Conservation (phyloP, 2,113 vertebrate species). For the Puffinus mauretanicus region DNA sequence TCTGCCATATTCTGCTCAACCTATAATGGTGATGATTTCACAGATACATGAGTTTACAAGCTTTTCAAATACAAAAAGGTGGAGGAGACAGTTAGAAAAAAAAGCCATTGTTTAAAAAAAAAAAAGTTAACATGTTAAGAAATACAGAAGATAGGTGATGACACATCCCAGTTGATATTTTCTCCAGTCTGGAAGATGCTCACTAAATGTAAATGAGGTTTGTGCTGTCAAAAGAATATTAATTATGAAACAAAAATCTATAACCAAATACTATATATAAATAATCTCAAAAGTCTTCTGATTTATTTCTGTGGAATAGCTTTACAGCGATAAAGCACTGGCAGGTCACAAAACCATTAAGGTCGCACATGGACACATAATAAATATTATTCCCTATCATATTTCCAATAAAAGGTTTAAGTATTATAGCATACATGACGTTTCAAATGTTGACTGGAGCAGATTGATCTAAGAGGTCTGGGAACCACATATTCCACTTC, state of each 20-base stretch:
- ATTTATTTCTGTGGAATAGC: neutral
- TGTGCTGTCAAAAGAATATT: neutral
- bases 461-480: neutral
- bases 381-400: neutral
- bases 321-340: neutral
- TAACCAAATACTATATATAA: neutral
- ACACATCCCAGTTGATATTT: neutral
- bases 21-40: neutral
- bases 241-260: neutral
- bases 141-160: neutral
- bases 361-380: neutral
- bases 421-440: neutral
- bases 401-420: neutral
- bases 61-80: neutral
- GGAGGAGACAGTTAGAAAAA: neutral
- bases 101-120: neutral
- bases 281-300: neutral
- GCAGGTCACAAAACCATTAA: neutral
- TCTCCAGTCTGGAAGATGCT: neutral
- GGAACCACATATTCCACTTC: neutral
- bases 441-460: neutral
- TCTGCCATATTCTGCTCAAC: neutral
- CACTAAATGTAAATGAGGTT: neutral
- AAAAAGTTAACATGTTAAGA: neutral
- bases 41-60: neutral